phyloP scores from a whole-genome alignment of 2,888 invertebrate species.

The Lepas anatifera region DNA sequence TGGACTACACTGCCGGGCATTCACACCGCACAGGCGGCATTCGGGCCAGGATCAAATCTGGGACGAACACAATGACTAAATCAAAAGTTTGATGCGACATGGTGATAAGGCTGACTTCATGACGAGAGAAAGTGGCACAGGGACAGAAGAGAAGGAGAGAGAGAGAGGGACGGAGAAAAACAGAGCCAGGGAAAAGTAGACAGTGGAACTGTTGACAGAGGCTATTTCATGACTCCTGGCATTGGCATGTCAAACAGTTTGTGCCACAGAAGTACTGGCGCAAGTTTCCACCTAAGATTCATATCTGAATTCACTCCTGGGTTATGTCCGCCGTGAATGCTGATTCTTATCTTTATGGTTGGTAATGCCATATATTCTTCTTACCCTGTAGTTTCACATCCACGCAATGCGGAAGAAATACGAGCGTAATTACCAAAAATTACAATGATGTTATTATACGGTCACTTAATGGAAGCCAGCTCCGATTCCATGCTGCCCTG shows the following conservation, averaged over 20 bases:
- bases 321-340: neutral
- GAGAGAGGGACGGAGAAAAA: neutral
- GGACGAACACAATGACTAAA: neutral
- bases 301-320: neutral
- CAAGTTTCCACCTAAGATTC: no score
- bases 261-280: neutral
- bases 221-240: neutral
- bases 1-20: no score
- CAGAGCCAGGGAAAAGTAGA: neutral
- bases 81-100: neutral
- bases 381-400: neutral
- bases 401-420: neutral
- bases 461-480: neutral
- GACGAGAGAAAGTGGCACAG: slow-evolving; percentile 7
- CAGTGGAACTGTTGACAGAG: neutral
- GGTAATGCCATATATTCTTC: neutral
- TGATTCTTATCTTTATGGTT: neutral
- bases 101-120: neutral
- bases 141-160: neutral
- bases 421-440: neutral
- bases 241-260: neutral
- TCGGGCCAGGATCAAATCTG: neutral
- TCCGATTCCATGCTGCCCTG: neutral
- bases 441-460: neutral
- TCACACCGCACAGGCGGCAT: no score